These are phyloP conservation scores for Molanna angustata DNA, from an alignment of 2,888 invertebrate genomes.

Conservation along the genomic window DNA sequence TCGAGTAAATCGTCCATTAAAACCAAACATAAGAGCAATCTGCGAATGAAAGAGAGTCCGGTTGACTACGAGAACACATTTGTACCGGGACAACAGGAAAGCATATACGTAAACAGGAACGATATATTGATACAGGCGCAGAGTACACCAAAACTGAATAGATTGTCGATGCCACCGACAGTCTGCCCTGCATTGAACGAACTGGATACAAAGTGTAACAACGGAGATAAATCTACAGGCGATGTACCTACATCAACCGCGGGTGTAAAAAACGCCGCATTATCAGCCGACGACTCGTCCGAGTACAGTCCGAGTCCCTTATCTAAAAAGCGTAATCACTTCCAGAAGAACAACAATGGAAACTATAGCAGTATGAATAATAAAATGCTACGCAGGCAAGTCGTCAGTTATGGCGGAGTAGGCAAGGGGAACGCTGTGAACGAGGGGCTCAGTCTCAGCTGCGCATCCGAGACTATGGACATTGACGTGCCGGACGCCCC, in stretches of 20 bases:
- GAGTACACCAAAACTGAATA: slow-evolving; percentile 53
- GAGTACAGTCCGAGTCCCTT: slow-evolving; percentile 36
- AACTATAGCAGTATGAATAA: slow-evolving; percentile 60
- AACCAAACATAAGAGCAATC: slow-evolving; percentile 16
- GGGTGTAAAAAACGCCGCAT: slow-evolving; percentile 33
- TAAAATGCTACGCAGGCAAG: slow-evolving; percentile 56
- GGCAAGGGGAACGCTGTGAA: slow-evolving; percentile 45
- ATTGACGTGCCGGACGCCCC: slow-evolving; percentile 25
- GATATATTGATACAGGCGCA: slow-evolving; percentile 71
- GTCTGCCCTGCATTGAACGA: slow-evolving; percentile 50
- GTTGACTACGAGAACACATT: slow-evolving; percentile 68
- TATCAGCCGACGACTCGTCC: slow-evolving; percentile 27
- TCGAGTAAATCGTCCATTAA: slow-evolving; percentile 21
- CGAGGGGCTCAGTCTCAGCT: slow-evolving; percentile 46
- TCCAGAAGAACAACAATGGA: slow-evolving; percentile 60
- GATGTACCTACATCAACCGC: slow-evolving; percentile 32
- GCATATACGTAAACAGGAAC: slow-evolving; percentile 45
- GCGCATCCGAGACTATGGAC: slow-evolving; percentile 35
- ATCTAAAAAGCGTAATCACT: slow-evolving; percentile 51
- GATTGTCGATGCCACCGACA: slow-evolving; percentile 43
- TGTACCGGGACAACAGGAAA: slow-evolving; percentile 51
- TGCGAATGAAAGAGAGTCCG: slow-evolving; percentile 61
- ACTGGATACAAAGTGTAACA: slow-evolving; percentile 24
- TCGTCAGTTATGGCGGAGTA: slow-evolving; percentile 55
- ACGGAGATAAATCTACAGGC: slow-evolving; percentile 20